Conservation (phyloP, 2,888 invertebrate genomes). For the Cheilosia vernalis region DNA sequence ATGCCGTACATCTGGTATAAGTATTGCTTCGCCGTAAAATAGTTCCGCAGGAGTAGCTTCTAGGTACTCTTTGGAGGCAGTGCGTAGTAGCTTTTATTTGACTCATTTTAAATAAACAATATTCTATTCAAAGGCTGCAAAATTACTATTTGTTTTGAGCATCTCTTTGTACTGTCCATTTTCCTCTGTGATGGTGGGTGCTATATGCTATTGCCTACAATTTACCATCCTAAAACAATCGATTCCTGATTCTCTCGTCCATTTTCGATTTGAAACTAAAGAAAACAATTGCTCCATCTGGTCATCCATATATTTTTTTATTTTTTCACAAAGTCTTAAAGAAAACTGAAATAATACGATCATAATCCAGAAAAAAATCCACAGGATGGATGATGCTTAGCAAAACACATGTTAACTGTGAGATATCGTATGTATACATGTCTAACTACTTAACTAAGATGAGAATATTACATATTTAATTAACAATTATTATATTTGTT, state of each 20-base stretch:
- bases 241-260: too few relatives aligned
- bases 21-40: too few relatives aligned
- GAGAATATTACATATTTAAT: constrained; percentile 32
- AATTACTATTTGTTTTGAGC: too few relatives aligned
- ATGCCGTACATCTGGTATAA: not conserved
- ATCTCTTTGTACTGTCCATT: too few relatives aligned
- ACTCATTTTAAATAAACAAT: too few relatives aligned
- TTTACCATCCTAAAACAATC: too few relatives aligned
- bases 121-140: too few relatives aligned
- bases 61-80: too few relatives aligned
- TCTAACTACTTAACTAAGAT: constrained; percentile 31
- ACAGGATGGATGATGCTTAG: constrained; percentile 1
- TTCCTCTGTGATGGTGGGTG: too few relatives aligned
- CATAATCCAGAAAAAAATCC: constrained; percentile 9
- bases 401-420: constrained; percentile 4
- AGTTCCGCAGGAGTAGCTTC: too few relatives aligned
- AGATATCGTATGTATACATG: constrained; percentile 8
- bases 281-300: not conserved
- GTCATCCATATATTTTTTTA: constrained; percentile 19
- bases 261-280: not conserved
- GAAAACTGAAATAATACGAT: constrained; percentile 8
- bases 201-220: too few relatives aligned
- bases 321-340: constrained; percentile 2
- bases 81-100: too few relatives aligned
- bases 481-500: not conserved